Evolutionary conservation across 1,140 invertebrate genomes (phyloP).

Genomic region (Tetranychus urticae): DNA sequence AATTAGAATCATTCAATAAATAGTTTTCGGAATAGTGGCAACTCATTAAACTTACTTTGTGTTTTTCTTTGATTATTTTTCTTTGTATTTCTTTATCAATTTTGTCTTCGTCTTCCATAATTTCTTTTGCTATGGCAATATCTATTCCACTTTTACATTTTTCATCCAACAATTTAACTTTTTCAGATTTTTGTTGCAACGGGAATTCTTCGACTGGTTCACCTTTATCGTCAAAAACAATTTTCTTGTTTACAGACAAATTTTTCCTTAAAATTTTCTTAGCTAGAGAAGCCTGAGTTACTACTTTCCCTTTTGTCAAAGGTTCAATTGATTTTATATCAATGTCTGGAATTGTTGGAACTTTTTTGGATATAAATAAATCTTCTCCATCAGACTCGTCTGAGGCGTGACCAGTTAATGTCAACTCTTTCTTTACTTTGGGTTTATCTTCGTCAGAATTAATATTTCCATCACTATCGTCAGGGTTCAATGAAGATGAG

Average conservation of each 20-base stretch:
- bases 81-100: conserved; percentile 58
- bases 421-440: neutral
- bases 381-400: conserved; percentile 9
- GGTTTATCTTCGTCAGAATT: neutral
- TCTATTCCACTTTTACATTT: conserved; percentile 40
- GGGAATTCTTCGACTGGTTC: conserved; percentile 19
- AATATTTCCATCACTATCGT: neutral
- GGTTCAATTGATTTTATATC: conserved; percentile 12
- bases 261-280: conserved; percentile 74
- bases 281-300: conserved; percentile 56
- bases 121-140: conserved; percentile 46
- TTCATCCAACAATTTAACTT: conserved; percentile 17
- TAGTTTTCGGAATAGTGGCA: neutral
- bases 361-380: conserved; percentile 5
- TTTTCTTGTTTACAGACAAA: conserved; percentile 52
- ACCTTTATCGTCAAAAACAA: conserved; percentile 55
- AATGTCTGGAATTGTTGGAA: neutral
- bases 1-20: neutral
- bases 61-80: conserved; percentile 43
- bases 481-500: neutral
- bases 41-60: conserved; percentile 18
- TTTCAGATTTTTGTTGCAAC: conserved; percentile 9
- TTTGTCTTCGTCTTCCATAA: conserved; percentile 56
- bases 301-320: conserved; percentile 29
- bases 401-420: conserved; percentile 1